Percentiles rank a stretch among this genome's conserved stretches.
Evolutionary conservation across 1,140 invertebrate genomes (phyloP).

Genomic region (Rhagoletis pomonella): DNA sequence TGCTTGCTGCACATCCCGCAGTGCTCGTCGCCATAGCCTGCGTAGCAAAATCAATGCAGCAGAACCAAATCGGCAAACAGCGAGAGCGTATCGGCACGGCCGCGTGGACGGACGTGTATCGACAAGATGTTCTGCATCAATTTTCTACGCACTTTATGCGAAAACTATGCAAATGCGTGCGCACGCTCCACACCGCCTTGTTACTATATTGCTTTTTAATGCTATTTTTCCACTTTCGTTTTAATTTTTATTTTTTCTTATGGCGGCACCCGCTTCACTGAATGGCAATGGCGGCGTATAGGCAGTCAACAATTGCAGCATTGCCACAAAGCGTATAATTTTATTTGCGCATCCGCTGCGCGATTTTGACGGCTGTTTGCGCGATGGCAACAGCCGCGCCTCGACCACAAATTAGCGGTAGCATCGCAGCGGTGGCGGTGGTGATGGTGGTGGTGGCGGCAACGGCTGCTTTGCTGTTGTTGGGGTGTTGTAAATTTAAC

Average conservation of each 20-base stretch:
- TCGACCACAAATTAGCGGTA: not conserved
- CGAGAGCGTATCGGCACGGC: not conserved
- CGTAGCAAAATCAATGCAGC: slow-evolving; percentile 10
- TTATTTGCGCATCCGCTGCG: slow-evolving; percentile 67
- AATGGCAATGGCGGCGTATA: slow-evolving; percentile 34
- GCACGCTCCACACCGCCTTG: not conserved
- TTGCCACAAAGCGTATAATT: slow-evolving; percentile 63
- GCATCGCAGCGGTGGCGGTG: not conserved
- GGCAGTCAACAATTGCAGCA: slow-evolving; percentile 52
- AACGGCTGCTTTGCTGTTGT: not conserved
- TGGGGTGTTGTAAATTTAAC: not conserved
- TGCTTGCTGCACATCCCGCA: not conserved
- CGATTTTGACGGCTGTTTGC: not conserved
- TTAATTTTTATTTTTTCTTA: slow-evolving; percentile 6
- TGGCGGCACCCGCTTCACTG: slow-evolving; percentile 12
- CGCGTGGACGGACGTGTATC: slow-evolving; percentile 36
- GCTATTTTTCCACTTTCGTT: not conserved
- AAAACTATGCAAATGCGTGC: slow-evolving; percentile 44
- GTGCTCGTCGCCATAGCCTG: not conserved
- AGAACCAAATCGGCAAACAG: not conserved
- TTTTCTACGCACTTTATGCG: slow-evolving; percentile 58
- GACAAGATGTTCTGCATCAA: slow-evolving; percentile 59
- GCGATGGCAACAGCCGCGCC: not conserved
- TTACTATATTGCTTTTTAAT: not conserved
- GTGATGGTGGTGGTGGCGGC: not conserved